Percentiles rank a stretch among this genome's conserved stretches.
phyloP scores from a whole-genome alignment of 37 sponge, comb jelly and placozoan genomes.

The Ephydatia muelleri region DNA sequence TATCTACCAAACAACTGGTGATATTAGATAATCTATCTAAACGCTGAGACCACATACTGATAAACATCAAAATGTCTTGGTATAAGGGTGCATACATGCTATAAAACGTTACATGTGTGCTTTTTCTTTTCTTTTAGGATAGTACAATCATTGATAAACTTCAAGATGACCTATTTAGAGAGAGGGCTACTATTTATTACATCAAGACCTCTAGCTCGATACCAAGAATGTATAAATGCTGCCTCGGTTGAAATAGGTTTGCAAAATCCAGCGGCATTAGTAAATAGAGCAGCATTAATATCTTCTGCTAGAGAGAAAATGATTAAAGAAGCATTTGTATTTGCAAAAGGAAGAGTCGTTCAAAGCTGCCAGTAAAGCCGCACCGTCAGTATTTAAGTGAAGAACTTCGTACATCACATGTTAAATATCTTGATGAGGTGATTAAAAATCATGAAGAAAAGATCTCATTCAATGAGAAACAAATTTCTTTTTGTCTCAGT shows the following conservation, averaged over 20 bases:
- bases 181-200: not conserved
- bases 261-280: not conserved
- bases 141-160: not conserved
- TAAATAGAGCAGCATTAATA: not conserved
- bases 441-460: not conserved
- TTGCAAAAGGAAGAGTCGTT: not conserved
- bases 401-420: not conserved
- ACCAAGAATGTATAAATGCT: not conserved
- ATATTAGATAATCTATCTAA: not conserved
- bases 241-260: not conserved
- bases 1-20: not conserved
- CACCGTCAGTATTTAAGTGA: not conserved
- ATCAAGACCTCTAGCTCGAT: not conserved
- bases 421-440: not conserved
- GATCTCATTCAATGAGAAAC: not conserved
- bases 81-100: not conserved
- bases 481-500: not conserved
- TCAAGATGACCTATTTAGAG: not conserved
- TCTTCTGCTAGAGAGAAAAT: not conserved
- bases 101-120: not conserved
- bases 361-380: not conserved
- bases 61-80: not conserved
- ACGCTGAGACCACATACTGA: not conserved
- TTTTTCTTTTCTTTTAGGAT: not conserved
- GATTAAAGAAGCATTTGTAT: not conserved